These are phyloP conservation scores for Heliopora coerulea DNA, from an alignment of 92 coral and sea anemone genomes.

Conservation along the genomic window DNA sequence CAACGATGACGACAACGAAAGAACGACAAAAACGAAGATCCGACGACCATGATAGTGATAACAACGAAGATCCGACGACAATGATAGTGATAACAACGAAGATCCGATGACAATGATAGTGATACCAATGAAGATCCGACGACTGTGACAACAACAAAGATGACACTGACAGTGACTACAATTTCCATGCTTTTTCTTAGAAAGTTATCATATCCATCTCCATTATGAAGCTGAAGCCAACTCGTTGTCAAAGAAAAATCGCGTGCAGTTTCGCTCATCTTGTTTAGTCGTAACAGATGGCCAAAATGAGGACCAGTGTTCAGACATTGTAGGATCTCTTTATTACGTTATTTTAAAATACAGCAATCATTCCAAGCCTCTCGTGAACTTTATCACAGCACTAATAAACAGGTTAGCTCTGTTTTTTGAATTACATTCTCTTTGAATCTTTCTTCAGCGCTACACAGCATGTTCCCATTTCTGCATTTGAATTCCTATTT, in stretches of 20 bases:
- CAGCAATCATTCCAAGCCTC: slow-evolving; percentile 59
- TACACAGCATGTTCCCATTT: too few relatives aligned
- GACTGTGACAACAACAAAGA: neutral
- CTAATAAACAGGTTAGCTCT: slow-evolving; percentile 76
- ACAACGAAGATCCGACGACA: neutral
- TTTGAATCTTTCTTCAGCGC: too few relatives aligned
- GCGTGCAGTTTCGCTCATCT: slow-evolving; percentile 13
- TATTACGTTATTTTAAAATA: slow-evolving; percentile 80
- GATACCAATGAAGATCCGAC: neutral
- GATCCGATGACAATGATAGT: neutral
- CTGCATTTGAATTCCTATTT: too few relatives aligned
- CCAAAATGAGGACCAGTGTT: slow-evolving; percentile 23
- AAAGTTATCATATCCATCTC: slow-evolving; percentile 15
- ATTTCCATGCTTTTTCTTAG: neutral
- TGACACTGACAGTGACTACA: neutral
- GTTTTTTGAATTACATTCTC: neutral
- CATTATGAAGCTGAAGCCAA: neutral
- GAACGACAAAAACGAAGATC: neutral
- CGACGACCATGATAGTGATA: neutral
- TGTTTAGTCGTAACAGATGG: neutral
- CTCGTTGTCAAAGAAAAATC: neutral
- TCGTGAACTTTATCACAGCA: slow-evolving; percentile 79
- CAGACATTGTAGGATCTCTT: slow-evolving; percentile 78
- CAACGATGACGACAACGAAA: too few relatives aligned
- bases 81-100: neutral